Evolutionary conservation across 2,888 invertebrate genomes (phyloP).

Genomic region (Hecatera dysodea): DNA sequence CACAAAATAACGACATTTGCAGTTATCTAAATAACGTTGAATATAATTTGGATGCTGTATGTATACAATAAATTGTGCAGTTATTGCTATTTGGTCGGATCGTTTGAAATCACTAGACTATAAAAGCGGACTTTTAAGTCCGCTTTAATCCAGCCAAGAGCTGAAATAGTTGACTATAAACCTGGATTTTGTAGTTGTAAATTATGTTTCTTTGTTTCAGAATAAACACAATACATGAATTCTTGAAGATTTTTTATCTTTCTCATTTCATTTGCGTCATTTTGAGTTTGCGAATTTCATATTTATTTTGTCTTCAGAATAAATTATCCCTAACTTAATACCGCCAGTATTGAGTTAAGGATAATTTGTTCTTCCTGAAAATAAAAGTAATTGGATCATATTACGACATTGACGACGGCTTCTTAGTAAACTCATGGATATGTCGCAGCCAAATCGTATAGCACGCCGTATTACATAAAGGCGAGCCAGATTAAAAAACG

Average conservation of each 20-base stretch:
- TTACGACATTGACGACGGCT: conserved; percentile 6
- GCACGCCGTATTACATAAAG: too few relatives aligned
- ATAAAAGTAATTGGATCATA: neutral
- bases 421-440: neutral
- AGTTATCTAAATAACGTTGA: conserved; percentile 14
- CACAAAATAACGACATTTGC: conserved; percentile 30
- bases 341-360: neutral
- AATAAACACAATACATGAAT: neutral
- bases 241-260: neutral
- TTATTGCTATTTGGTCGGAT: conserved; percentile 17
- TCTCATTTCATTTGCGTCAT: neutral
- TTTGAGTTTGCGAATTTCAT: conserved; percentile 3
- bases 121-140: too few relatives aligned
- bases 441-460: too few relatives aligned
- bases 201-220: conserved; percentile 33
- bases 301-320: conserved; percentile 1
- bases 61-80: conserved; percentile 38
- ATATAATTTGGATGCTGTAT: conserved; percentile 29
- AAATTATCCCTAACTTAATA: too few relatives aligned
- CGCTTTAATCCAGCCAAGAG: conserved; percentile 26
- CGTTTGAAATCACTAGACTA: conserved; percentile 43
- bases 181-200: conserved; percentile 32
- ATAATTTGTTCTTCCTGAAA: neutral
- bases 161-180: conserved; percentile 36
- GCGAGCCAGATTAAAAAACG: too few relatives aligned